Conservation (phyloP, 2,888 invertebrate genomes). For the Acanthoscelides obtectus region DNA sequence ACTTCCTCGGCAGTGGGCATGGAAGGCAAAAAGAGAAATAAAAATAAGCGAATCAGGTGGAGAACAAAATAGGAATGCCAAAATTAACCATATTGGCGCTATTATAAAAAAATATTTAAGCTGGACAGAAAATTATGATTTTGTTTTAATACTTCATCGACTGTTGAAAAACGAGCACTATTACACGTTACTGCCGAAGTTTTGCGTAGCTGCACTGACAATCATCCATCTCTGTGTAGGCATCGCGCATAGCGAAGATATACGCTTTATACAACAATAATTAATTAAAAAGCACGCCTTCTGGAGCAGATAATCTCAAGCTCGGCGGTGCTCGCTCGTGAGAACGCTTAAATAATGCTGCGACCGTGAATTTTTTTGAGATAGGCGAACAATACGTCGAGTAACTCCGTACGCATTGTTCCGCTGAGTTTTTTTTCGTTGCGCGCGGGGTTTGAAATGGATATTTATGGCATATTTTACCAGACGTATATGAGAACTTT, state of each 20-base stretch:
- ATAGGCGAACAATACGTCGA: not conserved
- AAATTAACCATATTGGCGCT: too few species aligned
- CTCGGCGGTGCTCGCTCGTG: constrained; percentile 11
- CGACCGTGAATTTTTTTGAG: constrained; percentile 5
- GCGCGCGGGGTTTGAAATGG: not conserved
- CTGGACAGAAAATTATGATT: too few species aligned
- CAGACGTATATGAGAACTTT: not conserved
- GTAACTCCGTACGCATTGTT: not conserved
- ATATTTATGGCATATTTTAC: not conserved
- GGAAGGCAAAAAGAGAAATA: too few species aligned
- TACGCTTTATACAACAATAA: constrained; percentile 2
- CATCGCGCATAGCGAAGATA: constrained; percentile 11
- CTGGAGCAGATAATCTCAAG: constrained; percentile 16
- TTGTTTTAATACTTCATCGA: too few species aligned
- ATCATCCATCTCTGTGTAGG: too few species aligned
- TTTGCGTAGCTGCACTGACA: too few species aligned
- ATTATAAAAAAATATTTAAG: too few species aligned
- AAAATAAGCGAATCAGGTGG: too few species aligned
- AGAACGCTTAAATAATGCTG: constrained; percentile 4
- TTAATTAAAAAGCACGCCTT: constrained; percentile 9
- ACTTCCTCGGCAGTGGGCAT: too few species aligned
- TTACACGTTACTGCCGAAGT: too few species aligned
- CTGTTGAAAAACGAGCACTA: too few species aligned
- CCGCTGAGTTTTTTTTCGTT: not conserved
- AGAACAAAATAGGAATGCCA: too few species aligned